Evolutionary conservation across 2,797 vertebrate species (phyloP).

Genomic region (Sphenodon punctatus): DNA sequence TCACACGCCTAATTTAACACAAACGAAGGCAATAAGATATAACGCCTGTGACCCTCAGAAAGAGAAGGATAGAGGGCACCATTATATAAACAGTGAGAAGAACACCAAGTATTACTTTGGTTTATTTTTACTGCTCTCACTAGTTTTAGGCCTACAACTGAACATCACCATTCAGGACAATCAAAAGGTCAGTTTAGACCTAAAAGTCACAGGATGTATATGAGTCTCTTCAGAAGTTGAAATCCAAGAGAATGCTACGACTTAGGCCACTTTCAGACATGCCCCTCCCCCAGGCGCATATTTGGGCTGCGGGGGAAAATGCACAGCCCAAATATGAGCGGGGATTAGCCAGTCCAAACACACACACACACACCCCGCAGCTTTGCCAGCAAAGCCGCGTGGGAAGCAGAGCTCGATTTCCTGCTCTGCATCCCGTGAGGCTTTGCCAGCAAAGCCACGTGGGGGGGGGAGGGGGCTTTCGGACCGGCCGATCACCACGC

Average conservation of each 20-base stretch:
- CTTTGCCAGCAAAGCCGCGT: no score
- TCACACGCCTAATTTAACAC: neutral
- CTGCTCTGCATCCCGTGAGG: no score
- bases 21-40: conserved; percentile 1
- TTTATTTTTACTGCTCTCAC: conserved; percentile 2
- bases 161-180: neutral
- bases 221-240: neutral
- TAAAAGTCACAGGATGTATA: neutral
- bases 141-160: neutral
- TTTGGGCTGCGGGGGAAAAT: no score
- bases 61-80: neutral
- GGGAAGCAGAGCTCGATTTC: no score
- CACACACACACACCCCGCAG: no score
- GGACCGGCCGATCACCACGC: no score
- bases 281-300: no score
- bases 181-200: neutral
- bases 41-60: neutral
- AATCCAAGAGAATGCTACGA: neutral
- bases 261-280: no score
- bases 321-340: no score
- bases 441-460: no score
- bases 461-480: no score
- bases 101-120: neutral
- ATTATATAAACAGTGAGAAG: neutral
- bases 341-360: no score